Evolutionary conservation across 2,888 invertebrate genomes (phyloP), one percentile per base, ranked within the genome.

Genomic region (Eudemis profundana): DNA sequence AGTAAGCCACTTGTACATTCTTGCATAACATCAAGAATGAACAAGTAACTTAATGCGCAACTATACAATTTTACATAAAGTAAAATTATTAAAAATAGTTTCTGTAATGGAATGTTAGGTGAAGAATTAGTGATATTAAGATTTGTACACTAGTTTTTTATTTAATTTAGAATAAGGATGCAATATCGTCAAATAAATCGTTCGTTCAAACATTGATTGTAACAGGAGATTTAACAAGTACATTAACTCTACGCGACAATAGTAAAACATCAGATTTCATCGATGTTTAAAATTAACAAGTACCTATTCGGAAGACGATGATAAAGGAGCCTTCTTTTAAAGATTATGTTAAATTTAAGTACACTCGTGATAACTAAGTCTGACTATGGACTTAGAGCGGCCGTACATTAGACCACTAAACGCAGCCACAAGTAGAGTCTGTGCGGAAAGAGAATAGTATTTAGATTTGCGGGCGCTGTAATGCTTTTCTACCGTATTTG

Each of bases 11-110:
- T 74, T 73, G 70, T 73, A 70, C 67, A 66, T 73, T 81, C 75
- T 84, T 84, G 77, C 76, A 72, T 64, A 44, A 29, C 54, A 70
- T 68, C 82, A 84, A 84, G 78, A 81, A 76, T 70, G 73, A 67
- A 75, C 68, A 78, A 83, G 78, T 72, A 69, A 75, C 68, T 71
- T 69, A 71, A 53, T 42, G 54, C 17, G 17, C 40, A 23, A 69
- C 62, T 68, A 63, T 67, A 68, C 56, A 56, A 68, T 63, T 71
- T 70, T 69, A 69, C 70, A 40, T 19, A 27, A 10, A 66, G 68
- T 70, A 70, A 69, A 70, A 69, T 56, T 38, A 59, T 47, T 47
- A 44, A 44, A 44, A 29, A 44, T 56, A 40, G 40, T 50, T 63
- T 63, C 42, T 42, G 42, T 54, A 19, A 57, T 64, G 64, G 64